phyloP scores from a whole-genome alignment of 1,140 invertebrate genomes.

The Ladona fulva region DNA sequence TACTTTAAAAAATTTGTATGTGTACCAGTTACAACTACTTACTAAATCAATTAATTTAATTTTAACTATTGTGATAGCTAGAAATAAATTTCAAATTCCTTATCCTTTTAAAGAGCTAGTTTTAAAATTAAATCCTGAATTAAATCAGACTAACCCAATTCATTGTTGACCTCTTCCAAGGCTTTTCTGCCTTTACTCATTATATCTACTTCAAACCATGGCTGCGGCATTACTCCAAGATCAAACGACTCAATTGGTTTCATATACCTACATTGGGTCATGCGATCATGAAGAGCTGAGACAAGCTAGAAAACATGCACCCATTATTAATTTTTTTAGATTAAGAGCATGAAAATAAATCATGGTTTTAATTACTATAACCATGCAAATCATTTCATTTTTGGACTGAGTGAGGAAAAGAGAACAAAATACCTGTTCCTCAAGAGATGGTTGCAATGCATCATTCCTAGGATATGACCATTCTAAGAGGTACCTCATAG shows the following conservation, averaged over 20 bases:
- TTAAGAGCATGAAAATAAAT: not conserved
- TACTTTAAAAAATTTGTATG: no score
- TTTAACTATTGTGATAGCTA: no score
- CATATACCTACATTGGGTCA: slow-evolving; percentile 72
- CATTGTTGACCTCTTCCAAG: slow-evolving; percentile 70
- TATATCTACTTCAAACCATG: slow-evolving; percentile 78
- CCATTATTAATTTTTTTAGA: not conserved
- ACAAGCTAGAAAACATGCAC: slow-evolving; percentile 40
- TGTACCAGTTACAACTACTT: no score
- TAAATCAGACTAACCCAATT: slow-evolving; percentile 52
- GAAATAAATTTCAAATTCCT: no score
- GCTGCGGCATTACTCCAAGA: slow-evolving; percentile 52
- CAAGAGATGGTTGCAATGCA: slow-evolving; percentile 30
- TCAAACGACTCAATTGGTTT: slow-evolving; percentile 61
- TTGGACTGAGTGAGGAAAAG: not conserved
- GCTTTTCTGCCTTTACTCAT: slow-evolving; percentile 64
- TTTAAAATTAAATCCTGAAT: not conserved
- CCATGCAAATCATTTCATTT: not conserved
- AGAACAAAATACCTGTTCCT: slow-evolving; percentile 36
- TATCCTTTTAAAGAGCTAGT: not conserved
- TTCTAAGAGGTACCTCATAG: slow-evolving; percentile 65
- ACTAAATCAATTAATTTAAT: no score
- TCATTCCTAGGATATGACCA: slow-evolving; percentile 27
- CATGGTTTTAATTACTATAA: not conserved
- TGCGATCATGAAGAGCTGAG: slow-evolving; percentile 63